These are phyloP conservation scores for Limnephilus marmoratus DNA, from an alignment of 2,888 invertebrate species.

Conservation along the genomic window DNA sequence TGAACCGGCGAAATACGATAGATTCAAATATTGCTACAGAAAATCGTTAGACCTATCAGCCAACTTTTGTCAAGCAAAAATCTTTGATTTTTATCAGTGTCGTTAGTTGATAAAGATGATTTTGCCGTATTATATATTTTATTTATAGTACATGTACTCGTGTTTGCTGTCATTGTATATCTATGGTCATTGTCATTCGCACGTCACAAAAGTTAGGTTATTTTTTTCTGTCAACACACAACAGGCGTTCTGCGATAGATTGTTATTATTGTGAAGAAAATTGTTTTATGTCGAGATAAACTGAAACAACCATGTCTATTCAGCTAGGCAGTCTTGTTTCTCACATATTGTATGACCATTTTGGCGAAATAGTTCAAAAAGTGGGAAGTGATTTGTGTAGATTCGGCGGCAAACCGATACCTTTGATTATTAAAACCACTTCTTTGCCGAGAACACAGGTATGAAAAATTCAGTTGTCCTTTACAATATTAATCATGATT, in stretches of 20 bases:
- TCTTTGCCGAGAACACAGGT: conserved; percentile 74
- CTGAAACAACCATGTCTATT: conserved; percentile 79
- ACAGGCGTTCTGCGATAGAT: neutral
- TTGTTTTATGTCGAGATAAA: neutral
- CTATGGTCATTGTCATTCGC: neutral
- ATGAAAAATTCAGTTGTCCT: conserved; percentile 57
- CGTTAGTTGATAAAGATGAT: neutral
- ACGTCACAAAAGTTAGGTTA: conserved; percentile 20
- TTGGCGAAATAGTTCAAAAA: conserved; percentile 86
- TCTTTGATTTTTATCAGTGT: neutral
- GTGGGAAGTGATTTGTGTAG: conserved; percentile 85
- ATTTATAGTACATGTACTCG: neutral
- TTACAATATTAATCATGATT: conserved; percentile 20
- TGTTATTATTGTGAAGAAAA: neutral
- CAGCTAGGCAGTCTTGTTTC: conserved; percentile 85
- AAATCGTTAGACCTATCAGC: neutral
- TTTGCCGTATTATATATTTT: neutral
- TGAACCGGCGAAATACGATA: neutral
- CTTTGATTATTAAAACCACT: conserved; percentile 80
- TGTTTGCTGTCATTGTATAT: neutral
- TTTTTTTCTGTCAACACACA: neutral
- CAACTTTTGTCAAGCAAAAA: neutral
- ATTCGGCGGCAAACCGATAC: conserved; percentile 83
- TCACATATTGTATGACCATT: conserved; percentile 85
- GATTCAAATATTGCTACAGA: neutral